A percentile compares a stretch with the other conserved stretches of the same genome.
Conservation (phyloP, 2,888 invertebrate species). For the Trichopria drosophilae region DNA sequence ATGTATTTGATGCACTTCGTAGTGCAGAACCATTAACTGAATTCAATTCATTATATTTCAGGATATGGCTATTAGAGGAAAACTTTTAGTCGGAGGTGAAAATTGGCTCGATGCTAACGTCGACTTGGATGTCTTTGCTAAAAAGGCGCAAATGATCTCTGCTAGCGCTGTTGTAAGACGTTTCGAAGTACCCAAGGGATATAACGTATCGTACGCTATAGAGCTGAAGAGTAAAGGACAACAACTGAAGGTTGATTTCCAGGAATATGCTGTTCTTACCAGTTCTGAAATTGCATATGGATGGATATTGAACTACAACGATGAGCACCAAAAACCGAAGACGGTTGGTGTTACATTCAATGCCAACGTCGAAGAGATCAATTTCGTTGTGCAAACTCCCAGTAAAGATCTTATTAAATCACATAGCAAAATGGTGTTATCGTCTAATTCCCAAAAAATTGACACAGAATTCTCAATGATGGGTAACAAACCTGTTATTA, state of each 20-base stretch:
- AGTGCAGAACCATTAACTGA: neutral
- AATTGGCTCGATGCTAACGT: constrained; percentile 56
- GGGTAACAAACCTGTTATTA: constrained; percentile 60
- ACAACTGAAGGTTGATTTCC: constrained; percentile 50
- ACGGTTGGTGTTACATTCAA: constrained; percentile 42
- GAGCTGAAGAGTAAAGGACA: constrained; percentile 60
- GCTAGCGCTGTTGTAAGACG: constrained; percentile 50
- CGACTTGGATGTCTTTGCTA: constrained; percentile 65
- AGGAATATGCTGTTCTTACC: constrained; percentile 47
- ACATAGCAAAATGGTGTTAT: constrained; percentile 59
- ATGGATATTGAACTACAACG: constrained; percentile 49
- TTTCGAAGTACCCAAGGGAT: constrained; percentile 48
- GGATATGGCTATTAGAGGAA: constrained; percentile 60
- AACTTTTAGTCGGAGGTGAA: constrained; percentile 56
- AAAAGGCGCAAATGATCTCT: constrained; percentile 64
- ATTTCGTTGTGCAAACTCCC: constrained; percentile 52
- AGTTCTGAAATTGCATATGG: constrained; percentile 49
- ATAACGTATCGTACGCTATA: constrained; percentile 56
- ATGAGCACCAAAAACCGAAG: constrained; percentile 53
- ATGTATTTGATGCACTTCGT: neutral
- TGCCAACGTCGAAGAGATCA: constrained; percentile 35
- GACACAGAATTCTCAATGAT: constrained; percentile 61
- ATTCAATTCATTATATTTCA: constrained; percentile 38
- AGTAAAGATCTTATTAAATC: constrained; percentile 63
- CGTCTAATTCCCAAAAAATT: constrained; percentile 61